phyloP scores from a whole-genome alignment of 1,140 invertebrate genomes.

The Rhopalosiphum padi region DNA sequence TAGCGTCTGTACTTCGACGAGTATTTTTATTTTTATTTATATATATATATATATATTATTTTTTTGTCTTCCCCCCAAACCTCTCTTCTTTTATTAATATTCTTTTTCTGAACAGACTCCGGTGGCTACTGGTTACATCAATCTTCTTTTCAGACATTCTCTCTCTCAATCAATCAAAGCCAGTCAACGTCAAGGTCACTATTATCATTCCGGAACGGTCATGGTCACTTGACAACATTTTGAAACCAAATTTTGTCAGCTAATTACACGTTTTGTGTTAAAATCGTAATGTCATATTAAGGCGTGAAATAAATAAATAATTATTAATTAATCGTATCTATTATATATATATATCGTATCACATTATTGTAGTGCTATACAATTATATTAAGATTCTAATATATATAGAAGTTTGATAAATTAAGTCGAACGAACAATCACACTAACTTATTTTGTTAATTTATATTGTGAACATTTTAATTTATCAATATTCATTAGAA shows the following conservation, averaged over 20 bases:
- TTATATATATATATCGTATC: neutral
- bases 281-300: neutral
- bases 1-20: neutral
- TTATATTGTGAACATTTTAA: neutral
- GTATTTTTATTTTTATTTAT: constrained; percentile 47
- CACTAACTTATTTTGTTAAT: neutral
- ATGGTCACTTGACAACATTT: constrained; percentile 56
- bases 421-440: neutral
- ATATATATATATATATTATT: constrained; percentile 4
- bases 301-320: neutral
- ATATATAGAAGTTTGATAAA: neutral
- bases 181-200: constrained; percentile 52
- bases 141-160: constrained; percentile 54
- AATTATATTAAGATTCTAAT: neutral
- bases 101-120: constrained; percentile 35
- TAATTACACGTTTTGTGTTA: constrained; percentile 50
- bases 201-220: constrained; percentile 56
- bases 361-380: neutral
- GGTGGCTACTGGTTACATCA: constrained; percentile 53
- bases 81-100: constrained; percentile 48
- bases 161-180: constrained; percentile 54
- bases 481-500: neutral
- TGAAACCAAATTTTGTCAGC: constrained; percentile 38
- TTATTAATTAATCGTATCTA: neutral
- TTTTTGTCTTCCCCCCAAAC: constrained; percentile 29